These are phyloP conservation scores for Nomada hirtipes DNA, from an alignment of 2,888 invertebrate species.

Conservation along the genomic window DNA sequence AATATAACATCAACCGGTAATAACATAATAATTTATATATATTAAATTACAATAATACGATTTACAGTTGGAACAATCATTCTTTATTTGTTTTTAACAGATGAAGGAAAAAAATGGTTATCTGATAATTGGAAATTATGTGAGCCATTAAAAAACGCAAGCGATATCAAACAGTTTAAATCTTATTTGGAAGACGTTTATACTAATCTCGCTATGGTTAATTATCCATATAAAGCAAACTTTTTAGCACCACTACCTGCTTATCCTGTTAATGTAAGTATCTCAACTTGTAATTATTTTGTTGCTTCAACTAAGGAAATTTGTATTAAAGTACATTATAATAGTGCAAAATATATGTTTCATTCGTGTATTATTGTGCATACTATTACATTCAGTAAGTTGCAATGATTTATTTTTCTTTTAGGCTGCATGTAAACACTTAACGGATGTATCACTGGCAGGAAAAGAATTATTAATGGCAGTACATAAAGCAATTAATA, in stretches of 20 bases:
- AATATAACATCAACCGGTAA: slow-evolving; percentile 85
- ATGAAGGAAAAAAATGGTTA: slow-evolving; percentile 89
- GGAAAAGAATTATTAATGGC: slow-evolving; percentile 81
- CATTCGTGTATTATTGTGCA: neutral
- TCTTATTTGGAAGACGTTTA: slow-evolving; percentile 91
- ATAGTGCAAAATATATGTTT: too few relatives aligned
- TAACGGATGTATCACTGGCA: slow-evolving; percentile 77
- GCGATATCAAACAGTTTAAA: slow-evolving; percentile 87
- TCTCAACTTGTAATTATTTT: neutral
- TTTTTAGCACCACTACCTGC: slow-evolving; percentile 94
- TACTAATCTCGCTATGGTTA: slow-evolving; percentile 95
- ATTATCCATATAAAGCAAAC: slow-evolving; percentile 95
- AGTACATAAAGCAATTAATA: slow-evolving; percentile 89
- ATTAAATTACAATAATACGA: neutral
- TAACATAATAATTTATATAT: neutral
- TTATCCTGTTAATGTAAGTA: slow-evolving; percentile 89
- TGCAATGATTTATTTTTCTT: slow-evolving; percentile 43
- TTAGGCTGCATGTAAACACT: slow-evolving; percentile 85
- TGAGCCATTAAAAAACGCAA: slow-evolving; percentile 86
- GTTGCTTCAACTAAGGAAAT: too few relatives aligned
- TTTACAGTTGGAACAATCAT: neutral
- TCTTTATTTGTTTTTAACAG: slow-evolving; percentile 72
- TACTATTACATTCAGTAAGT: neutral
- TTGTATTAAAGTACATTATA: neutral
- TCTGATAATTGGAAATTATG: slow-evolving; percentile 92